Base-by-base conservation (phyloP, 2,113 vertebrate genomes). In the Haemorhous mexicanus region DNA sequence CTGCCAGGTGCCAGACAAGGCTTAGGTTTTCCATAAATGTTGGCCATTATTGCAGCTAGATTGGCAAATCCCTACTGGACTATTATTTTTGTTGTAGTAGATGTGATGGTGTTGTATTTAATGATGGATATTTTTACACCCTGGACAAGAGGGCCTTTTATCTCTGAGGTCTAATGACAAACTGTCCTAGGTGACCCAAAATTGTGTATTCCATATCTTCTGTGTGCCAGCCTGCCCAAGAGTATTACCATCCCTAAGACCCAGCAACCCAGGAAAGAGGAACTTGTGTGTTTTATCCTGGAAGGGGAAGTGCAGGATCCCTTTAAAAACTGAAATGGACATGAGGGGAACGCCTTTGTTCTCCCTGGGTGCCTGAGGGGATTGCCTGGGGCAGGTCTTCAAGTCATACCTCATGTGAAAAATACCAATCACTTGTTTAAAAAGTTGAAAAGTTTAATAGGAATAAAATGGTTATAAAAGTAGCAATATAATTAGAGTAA, bases 241-340 rank as follows among this genome's bases (percentile, higher is more conserved):
- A n/a, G 10, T 13, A 49, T 64, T 66, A 13, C 50, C 0, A 0
- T 75, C 61, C n/a, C 32, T 44, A 52, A 21, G 37, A 76, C 21
- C 32, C 17, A 76, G 21, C 32, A 68, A 32, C 9, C 9, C 0
- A 1, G 21, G 26, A 52, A 52, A 15, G 27, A 21, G 53, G 44
- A 59, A 50, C 32, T 22, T 18, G 32, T 17, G 26, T 58, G 44
- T 67, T 76, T 67, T 86, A 26, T 76, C 32, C 44, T 50, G 32
- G 16, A 66, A 30, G 23, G 0, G 4, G 12, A 13, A 18, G 11
- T 24, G 59, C 24, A 30, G 43, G 11, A 16, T 85, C 26, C 8
- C 32, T 58, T 58, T 43, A 14, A 32, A 58, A 67, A 21, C 0
- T 0, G 19, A 35, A 58, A 49, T 0, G 0, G n/a, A 30, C 17